Conservation (phyloP, 1,140 invertebrate species). For the Drosophila takahashii region DNA sequence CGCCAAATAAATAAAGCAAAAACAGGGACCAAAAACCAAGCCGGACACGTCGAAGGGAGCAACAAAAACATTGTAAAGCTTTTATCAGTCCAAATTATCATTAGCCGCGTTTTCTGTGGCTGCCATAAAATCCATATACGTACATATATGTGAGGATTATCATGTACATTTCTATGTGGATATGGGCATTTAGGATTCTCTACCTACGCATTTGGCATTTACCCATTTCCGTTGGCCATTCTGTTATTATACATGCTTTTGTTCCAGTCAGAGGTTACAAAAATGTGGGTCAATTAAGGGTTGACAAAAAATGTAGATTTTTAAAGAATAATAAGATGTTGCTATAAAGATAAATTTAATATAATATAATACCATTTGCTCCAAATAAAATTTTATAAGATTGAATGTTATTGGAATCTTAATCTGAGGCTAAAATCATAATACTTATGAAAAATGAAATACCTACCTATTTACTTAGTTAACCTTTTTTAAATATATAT, state of each 20-base stretch:
- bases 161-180: conserved; percentile 1
- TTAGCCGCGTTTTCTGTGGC: conserved; percentile 39
- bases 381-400: too few species aligned
- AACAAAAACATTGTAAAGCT: conserved; percentile 71
- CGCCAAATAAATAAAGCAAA: conserved; percentile 23
- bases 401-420: too few species aligned
- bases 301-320: not conserved
- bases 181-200: conserved; percentile 25
- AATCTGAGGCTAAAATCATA: too few species aligned
- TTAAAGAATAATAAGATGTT: not conserved
- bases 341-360: too few species aligned
- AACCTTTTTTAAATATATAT: too few species aligned
- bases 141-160: conserved; percentile 15
- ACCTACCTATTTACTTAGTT: too few species aligned
- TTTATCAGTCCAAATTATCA: conserved; percentile 73
- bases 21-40: conserved; percentile 24
- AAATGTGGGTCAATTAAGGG: not conserved
- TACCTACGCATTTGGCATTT: conserved; percentile 33
- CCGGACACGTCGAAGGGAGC: conserved; percentile 49
- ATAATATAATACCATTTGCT: too few species aligned
- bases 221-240: conserved; percentile 12
- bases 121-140: conserved; percentile 39
- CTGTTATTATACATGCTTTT: conserved; percentile 1
- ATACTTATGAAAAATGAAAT: too few species aligned
- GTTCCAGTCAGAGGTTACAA: not conserved